Conservation (phyloP, 2,888 invertebrate species). For the Leucania comma region DNA sequence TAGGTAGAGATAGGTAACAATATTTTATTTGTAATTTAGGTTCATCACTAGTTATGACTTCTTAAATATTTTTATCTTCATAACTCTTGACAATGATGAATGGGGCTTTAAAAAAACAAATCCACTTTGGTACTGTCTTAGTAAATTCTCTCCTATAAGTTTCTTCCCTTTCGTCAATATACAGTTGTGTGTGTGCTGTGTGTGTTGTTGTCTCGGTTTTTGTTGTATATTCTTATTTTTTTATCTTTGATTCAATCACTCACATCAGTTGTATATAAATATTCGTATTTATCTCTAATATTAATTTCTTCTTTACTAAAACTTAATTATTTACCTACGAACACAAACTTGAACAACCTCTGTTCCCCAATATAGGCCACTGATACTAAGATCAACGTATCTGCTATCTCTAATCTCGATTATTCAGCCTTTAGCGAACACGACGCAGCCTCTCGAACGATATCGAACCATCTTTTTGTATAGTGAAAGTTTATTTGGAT, state of each 20-base stretch:
- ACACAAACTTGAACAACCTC: constrained; percentile 53
- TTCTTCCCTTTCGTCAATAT: not conserved
- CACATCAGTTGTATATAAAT: too few relatives aligned
- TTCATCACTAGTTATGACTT: too few relatives aligned
- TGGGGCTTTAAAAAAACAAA: not conserved
- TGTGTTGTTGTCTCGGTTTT: too few relatives aligned
- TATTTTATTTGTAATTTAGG: not conserved
- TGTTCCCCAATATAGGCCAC: constrained; percentile 67
- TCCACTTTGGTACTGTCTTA: not conserved
- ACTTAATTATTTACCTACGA: not conserved
- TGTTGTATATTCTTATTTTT: too few relatives aligned
- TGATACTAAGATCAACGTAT: constrained; percentile 70
- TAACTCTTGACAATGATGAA: too few relatives aligned
- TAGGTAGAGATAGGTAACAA: not conserved
- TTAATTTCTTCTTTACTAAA: not conserved
- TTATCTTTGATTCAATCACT: too few relatives aligned
- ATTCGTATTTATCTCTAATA: not conserved
- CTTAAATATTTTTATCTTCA: not conserved
- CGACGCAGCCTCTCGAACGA: constrained; percentile 46
- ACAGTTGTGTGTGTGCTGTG: too few relatives aligned
- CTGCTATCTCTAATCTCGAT: constrained; percentile 67
- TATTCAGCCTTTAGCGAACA: constrained; percentile 66
- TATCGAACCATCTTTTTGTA: constrained; percentile 53
- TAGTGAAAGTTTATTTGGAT: constrained; percentile 63
- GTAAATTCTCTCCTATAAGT: not conserved